Base-by-base conservation (phyloP, 92 coral and sea anemone genomes). In the Heteractis magnifica region DNA sequence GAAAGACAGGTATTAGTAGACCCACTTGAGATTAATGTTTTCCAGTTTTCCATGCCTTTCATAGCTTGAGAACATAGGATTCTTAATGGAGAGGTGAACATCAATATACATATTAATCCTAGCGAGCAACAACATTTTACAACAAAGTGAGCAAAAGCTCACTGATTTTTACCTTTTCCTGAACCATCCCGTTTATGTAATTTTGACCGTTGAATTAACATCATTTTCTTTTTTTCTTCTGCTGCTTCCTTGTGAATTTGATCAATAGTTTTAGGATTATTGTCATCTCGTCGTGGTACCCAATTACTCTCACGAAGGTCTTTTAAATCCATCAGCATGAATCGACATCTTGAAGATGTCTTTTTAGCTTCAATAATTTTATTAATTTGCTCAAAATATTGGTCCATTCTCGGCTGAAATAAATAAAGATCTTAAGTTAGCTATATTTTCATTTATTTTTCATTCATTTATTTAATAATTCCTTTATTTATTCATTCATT, bases 191-290 rank as follows among this genome's bases (percentile, higher is more conserved):
- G 88, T 85, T 88, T 88, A n/a, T 86, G 89, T 13, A 77, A 82
- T 78, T 83, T 82, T 21, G 92, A 87, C 60, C 86, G 92, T 77
- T 93, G 97, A 8, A 89, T 75, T 79, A 51, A 8, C 51, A 93
- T 91, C 19, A 88, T 84, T 68, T 87, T 87, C 79, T 91, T 91
- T 52, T 90, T 93, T 49, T 91, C 79, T 48, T 91, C 97, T 50
- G 92, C 93, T 26, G 95, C 99, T 70, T 96, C 99, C 68, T 90
- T 94, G 88, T 96, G 98, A 75, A 96, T 96, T 81, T 96, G 99
- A 58, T 96, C 99, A 80, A 96, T 96, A 19, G 99, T 96, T 78
- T 96, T 96, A 20, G 98, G 99, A 74, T 92, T 94, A 79, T 94
- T 92, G 44, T 96, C 93, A 70, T 96, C 98, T 23, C 99, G 86